These are phyloP conservation scores for Anguilla rostrata DNA, from an alignment of 2,113 vertebrate species.

Conservation along the genomic window DNA sequence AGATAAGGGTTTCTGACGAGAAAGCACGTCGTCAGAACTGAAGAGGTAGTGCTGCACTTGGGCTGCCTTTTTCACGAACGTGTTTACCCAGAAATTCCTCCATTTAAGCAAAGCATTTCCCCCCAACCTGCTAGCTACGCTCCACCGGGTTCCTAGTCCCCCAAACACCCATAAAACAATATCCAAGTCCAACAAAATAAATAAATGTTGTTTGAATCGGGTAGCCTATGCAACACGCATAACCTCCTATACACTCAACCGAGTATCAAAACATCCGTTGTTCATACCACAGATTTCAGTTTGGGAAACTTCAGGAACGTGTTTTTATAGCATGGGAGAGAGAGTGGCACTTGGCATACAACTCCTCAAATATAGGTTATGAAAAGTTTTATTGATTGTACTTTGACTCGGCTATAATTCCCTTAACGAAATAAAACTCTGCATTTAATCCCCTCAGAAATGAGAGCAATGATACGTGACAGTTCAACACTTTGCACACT, in stretches of 20 bases:
- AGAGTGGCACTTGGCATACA: background rate
- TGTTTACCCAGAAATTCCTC: background rate
- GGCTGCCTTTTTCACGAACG: background rate
- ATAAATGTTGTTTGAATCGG: background rate
- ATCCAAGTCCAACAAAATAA: background rate
- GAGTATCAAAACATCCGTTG: background rate
- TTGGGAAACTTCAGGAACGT: background rate
- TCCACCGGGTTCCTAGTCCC: background rate
- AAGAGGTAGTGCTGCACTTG: slow-evolving; percentile 73
- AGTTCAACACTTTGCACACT: background rate
- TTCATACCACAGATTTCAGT: background rate
- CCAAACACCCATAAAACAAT: background rate
- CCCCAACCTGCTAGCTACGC: background rate
- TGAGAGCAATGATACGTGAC: background rate
- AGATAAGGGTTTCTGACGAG: slow-evolving; percentile 84
- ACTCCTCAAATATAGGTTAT: background rate
- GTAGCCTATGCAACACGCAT: background rate
- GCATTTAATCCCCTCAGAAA: background rate
- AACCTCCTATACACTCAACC: background rate
- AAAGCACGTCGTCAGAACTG: slow-evolving; percentile 85
- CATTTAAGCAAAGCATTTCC: background rate
- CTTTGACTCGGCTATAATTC: too few species aligned
- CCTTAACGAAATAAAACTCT: background rate
- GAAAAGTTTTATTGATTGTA: background rate
- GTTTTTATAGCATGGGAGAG: background rate